Base-by-base conservation (phyloP, 1,140 invertebrate species). In the Eurosta solidaginis region DNA sequence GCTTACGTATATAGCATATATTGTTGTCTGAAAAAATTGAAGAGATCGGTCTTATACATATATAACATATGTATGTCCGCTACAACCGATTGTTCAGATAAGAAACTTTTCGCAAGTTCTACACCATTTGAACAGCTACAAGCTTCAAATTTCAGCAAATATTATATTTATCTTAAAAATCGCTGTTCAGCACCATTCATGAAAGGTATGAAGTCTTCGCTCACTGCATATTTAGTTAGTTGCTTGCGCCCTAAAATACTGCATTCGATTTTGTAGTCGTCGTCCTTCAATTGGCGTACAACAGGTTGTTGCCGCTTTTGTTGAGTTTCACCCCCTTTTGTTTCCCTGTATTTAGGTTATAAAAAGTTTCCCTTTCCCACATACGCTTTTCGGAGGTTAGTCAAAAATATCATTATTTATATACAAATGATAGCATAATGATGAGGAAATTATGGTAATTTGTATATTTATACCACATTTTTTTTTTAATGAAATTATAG, bases 381-480 rank as follows among this genome's bases (percentile, higher is more conserved):
- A 22, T 36, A 33, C 59, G n/a, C 33, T 40, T 68, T 68, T 68
- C 33, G 59, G 33, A 17, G 33, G 33, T 68, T 52, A 2, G n/a
- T 68, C n/a, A 20, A 68, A n/a, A 40, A 68, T 12, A 40, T 33
- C n/a, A 42, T 68, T 40, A 68, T 68, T 68, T 68, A 68, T 42
- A 40, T n/a, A 40, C 59, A 68, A 68, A 68, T 68, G 33, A 68
- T 68, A 40, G 33, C 59, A 40, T 68, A 68, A 68, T 68, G 59
- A 68, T 20, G 33, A 3, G n/a, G 36, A 68, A 68, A 68, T 68
- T 68, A 68, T 68, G 59, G 59, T 68, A 68, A 68, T 68, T 68
- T 68, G 20, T 7, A 12, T 36, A 17, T 68, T 68, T 68, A 40
- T 68, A 33, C 27, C 17, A 6, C 33, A 68, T 29, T 68, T 68